Evolutionary conservation across 2,797 vertebrate genomes (phyloP), one percentile per base, ranked within the genome.

Genomic region (Pristis pectinata): DNA sequence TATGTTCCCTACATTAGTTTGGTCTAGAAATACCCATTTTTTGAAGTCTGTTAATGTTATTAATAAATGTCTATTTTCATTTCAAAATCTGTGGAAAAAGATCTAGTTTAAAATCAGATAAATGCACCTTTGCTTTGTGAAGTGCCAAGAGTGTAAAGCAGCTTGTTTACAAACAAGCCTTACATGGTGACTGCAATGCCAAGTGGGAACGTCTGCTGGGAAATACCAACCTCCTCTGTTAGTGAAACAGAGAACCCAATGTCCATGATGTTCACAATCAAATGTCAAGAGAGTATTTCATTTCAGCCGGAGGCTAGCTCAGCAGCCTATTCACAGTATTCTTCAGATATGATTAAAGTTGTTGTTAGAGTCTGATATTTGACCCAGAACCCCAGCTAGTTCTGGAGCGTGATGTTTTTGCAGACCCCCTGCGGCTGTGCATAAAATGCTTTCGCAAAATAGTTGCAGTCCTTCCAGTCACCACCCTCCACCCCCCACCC

Each of bases 211-310:
- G 27, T 94, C 30, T 9, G 27, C 10, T 30, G 41, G 30, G 27
- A 76, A 94, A 17, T 53, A 41, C 59, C 59, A 53, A 8, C 22
- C 70, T 94, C 13, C 41, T 19, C 67, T 53, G 70, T 74, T 37
- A 44, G 44, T 56, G 70, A 76, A 56, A 94, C 92, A 94, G 92
- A 94, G 70, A 56, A 70, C 44, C 67, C 92, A 74, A 27, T 94
- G 70, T 94, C 13, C 30, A 34, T 74, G 27, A 19, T 13, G 64
- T 74, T 44, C 92, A 74, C 64, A 17, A 15, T 30, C 67, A 93
- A 93, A 93, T 94, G 92, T 76, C 92, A 76, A 72, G 70, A 34
- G 15, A 30, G 15, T 53, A n/a, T 94, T 74, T 53, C 92, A 56
- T 3, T 53, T 53, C 8, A 76, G 49, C 27, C 34, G 49, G 11